Evolutionary conservation across 2,888 invertebrate species (phyloP).

Genomic region (Stratiomys singularior): DNA sequence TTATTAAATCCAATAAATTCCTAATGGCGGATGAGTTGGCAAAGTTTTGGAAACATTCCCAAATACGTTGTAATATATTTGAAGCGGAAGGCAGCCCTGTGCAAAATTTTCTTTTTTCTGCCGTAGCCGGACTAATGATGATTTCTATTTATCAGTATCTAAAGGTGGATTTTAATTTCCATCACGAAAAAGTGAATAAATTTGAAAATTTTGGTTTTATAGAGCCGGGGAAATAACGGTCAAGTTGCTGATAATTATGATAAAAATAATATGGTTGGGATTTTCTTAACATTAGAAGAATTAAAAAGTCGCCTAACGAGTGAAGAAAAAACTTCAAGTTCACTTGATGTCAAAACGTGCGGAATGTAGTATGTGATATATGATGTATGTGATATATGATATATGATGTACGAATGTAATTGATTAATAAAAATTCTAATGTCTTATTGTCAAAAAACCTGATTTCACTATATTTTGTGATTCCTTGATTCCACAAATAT

Average conservation of each 20-base stretch:
- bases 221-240: not conserved
- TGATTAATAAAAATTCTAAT: too few species aligned
- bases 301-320: not conserved
- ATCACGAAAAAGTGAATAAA: not conserved
- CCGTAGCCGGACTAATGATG: conserved; percentile 17
- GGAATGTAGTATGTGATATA: conserved; percentile 12
- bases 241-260: not conserved
- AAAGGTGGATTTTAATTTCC: not conserved
- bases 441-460: too few species aligned
- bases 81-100: conserved; percentile 25
- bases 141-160: conserved; percentile 29
- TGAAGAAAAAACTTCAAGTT: conserved; percentile 9
- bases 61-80: conserved; percentile 28
- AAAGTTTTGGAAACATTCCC: conserved; percentile 24
- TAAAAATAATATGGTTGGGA: not conserved
- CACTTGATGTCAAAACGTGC: not conserved
- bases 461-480: too few species aligned
- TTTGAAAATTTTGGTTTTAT: not conserved
- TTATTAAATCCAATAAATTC: not conserved
- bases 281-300: conserved; percentile 24
- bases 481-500: too few species aligned
- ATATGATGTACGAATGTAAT: too few species aligned
- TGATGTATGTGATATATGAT: too few species aligned
- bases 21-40: conserved; percentile 26
- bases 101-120: conserved; percentile 35